A percentile compares a stretch with the other conserved stretches of the same genome.
phyloP scores from a whole-genome alignment of 2,113 vertebrate species.

The Hippocampus mohnikei region DNA sequence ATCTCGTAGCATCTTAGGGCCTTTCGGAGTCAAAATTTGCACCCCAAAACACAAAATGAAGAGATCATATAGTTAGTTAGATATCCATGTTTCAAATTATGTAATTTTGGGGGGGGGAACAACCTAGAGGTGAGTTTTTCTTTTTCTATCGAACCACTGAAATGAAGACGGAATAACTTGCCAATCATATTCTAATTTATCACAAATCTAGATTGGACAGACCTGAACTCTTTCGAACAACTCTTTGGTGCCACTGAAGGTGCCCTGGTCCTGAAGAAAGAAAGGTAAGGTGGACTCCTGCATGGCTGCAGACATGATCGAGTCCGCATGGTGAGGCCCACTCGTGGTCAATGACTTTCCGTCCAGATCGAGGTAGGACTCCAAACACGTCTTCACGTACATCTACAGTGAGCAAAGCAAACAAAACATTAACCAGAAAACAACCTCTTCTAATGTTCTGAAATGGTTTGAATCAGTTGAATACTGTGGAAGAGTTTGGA shows the following conservation, averaged over 20 bases:
- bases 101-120: too few species aligned
- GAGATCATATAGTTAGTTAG: too few species aligned
- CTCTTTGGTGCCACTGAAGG: slow-evolving; percentile 54
- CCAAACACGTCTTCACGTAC: slow-evolving; percentile 62
- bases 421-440: neutral
- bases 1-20: too few species aligned
- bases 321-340: slow-evolving; percentile 32
- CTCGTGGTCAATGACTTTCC: slow-evolving; percentile 39
- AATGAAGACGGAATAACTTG: too few species aligned
- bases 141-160: too few species aligned
- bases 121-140: too few species aligned
- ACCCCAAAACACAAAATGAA: too few species aligned
- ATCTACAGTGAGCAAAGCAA: slow-evolving; percentile 57
- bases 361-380: slow-evolving; percentile 73
- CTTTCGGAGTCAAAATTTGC: too few species aligned
- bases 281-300: slow-evolving; percentile 68
- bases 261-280: slow-evolving; percentile 75
- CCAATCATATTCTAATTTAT: too few species aligned
- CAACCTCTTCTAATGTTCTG: neutral
- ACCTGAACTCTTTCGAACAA: slow-evolving; percentile 74
- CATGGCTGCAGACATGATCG: slow-evolving; percentile 40
- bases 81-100: too few species aligned
- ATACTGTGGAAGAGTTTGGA: too few species aligned
- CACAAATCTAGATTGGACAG: neutral
- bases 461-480: too few species aligned